Base-by-base conservation (phyloP, 2,113 vertebrate species). In the Triplophysa rosa region DNA sequence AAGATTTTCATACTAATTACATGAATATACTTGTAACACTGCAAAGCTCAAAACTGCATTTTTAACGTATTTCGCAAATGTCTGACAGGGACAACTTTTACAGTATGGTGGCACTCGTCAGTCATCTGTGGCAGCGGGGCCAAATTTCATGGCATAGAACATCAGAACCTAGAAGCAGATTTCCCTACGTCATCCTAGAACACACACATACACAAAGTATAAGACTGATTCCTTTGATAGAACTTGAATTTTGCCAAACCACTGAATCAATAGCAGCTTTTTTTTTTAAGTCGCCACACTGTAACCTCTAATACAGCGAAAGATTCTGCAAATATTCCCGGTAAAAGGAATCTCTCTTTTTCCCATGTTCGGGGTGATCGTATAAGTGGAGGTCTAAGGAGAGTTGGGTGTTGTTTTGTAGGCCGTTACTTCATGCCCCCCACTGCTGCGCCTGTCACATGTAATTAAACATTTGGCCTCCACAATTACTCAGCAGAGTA, bases 401-500 rank as follows among this genome's bases (percentile, higher is more conserved):
- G 82, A 67, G 79, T 75, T 64, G 82, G 78, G 91, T 88, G 90
- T 93, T 94, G 93, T 94, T 95, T 95, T 93, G 91, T 93, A 93
- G 92, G 91, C 92, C 91, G 87, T 90, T 90, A 92, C 89, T 89
- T 89, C 90, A 91, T 89, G 92, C 94, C 93, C 93, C 95, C 96
- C 90, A 93, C 95, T 95, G 97, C 94, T 96, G 89, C 89, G 94
- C 94, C 97, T 97, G 97, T 95, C 95, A 95, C 94, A 94, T 96
- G 95, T 97, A 97, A 98, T 98, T 98, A 97, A 98, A 97, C 96
- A 97, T 98, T 98, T 97, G 95, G 95, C 95, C 95, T 95, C 94
- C 92, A 91, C 95, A 94, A 94, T 95, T 96, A 95, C 94, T 95
- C 95, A 93, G 94, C 95, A 95, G 95, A 93, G 92, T 93, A 94